Evolutionary conservation across 1,140 invertebrate genomes (phyloP).

Genomic region (Scaptomyza hsui): DNA sequence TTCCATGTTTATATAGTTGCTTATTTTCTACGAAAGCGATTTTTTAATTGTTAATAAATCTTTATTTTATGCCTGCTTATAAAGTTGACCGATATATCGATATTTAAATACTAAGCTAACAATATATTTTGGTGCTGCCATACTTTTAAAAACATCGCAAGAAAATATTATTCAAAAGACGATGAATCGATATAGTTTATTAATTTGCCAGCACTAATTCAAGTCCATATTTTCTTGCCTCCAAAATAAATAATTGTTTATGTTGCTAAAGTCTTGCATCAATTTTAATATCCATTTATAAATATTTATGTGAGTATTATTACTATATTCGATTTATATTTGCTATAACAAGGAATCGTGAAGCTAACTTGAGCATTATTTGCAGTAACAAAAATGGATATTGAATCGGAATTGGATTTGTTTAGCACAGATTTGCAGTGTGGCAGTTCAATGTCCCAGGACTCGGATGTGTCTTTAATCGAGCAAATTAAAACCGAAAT

Average conservation of each 20-base stretch:
- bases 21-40: not conserved
- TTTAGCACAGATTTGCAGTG: not conserved
- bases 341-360: not conserved
- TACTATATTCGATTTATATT: not conserved
- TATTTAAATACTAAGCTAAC: not conserved
- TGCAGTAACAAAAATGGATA: slow-evolving; percentile 12
- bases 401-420: not conserved
- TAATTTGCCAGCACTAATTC: not conserved
- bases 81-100: not conserved
- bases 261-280: not conserved
- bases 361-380: not conserved
- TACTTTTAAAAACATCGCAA: no score
- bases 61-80: not conserved
- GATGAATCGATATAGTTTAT: not conserved
- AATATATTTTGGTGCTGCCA: no score
- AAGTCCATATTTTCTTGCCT: not conserved
- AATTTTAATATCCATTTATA: not conserved
- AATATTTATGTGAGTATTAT: not conserved
- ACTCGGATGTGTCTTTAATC: not conserved
- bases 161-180: no score
- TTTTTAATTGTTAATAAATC: not conserved
- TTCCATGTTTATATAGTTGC: not conserved
- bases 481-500: slow-evolving; percentile 35
- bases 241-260: not conserved
- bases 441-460: not conserved